phyloP scores from a whole-genome alignment of 2,888 invertebrate species.

The Metallyticus violacea region DNA sequence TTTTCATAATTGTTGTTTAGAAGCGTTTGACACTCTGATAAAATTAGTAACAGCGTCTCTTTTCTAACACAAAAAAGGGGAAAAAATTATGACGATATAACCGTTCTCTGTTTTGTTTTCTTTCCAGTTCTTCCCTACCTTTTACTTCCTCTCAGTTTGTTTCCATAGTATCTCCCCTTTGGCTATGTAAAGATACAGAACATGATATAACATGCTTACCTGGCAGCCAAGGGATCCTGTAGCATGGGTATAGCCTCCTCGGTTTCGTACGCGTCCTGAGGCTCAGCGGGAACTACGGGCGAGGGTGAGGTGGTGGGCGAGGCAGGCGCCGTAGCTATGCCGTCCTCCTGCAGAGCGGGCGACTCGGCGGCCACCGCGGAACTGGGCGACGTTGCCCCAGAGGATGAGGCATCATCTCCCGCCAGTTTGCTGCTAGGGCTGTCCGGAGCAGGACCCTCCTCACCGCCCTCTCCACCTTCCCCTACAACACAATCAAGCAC shows the following conservation, averaged over 20 bases:
- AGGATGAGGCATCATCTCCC: constrained; percentile 46
- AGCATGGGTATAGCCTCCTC: constrained; percentile 30
- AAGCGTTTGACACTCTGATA: too few relatives aligned
- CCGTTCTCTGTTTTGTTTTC: not conserved
- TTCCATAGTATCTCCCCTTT: not conserved
- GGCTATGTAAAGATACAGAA: too few relatives aligned
- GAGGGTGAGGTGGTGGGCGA: constrained; percentile 44
- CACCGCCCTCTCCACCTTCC: constrained; percentile 54
- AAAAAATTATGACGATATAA: too few relatives aligned
- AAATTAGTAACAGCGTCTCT: too few relatives aligned
- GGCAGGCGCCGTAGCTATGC: constrained; percentile 41
- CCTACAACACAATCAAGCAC: constrained; percentile 47
- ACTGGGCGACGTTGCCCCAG: constrained; percentile 20
- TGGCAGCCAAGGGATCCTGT: constrained; percentile 29
- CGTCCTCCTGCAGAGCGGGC: constrained; percentile 1
- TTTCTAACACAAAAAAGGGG: too few relatives aligned
- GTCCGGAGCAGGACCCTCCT: constrained; percentile 51
- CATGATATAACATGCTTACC: constrained; percentile 22
- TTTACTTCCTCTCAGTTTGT: not conserved
- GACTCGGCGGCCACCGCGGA: constrained; percentile 33
- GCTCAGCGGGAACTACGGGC: not conserved
- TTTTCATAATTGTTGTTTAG: too few relatives aligned
- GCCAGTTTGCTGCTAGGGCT: constrained; percentile 50
- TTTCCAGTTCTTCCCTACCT: too few relatives aligned
- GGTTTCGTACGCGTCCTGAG: constrained; percentile 33